These are phyloP conservation scores for Harmothoe impar DNA, from an alignment of 2,888 invertebrate genomes.

Conservation along the genomic window DNA sequence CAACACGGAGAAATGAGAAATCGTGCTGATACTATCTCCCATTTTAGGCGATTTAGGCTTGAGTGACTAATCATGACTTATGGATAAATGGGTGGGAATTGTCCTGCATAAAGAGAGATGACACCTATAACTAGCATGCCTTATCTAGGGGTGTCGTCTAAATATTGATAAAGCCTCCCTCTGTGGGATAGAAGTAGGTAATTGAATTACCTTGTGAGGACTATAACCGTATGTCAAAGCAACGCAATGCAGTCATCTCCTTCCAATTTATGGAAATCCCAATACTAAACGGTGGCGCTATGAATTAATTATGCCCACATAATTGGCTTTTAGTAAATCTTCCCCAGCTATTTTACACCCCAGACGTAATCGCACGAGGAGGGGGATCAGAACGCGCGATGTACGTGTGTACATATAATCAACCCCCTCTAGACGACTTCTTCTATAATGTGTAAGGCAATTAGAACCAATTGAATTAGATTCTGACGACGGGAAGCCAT, in stretches of 20 bases:
- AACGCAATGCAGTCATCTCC: neutral
- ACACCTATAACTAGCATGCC: neutral
- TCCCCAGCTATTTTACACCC: neutral
- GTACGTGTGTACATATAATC: neutral
- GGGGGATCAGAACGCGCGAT: neutral
- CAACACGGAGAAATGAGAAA: neutral
- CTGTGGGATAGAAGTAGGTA: neutral
- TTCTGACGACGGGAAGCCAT: conserved; percentile 21
- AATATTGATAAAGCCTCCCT: neutral
- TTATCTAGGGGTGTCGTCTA: neutral
- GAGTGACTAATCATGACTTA: neutral
- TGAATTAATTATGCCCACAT: neutral
- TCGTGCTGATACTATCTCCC: neutral
- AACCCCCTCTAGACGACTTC: neutral
- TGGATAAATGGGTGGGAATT: neutral
- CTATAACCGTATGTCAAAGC: conserved; percentile 1
- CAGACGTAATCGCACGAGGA: neutral
- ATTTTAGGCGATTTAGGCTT: neutral
- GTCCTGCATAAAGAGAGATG: neutral
- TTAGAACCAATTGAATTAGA: conserved; percentile 17
- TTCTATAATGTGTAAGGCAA: neutral
- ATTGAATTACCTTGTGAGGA: conserved; percentile 4
- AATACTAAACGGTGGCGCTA: conserved; percentile 14
- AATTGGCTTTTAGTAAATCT: neutral
- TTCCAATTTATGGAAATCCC: conserved; percentile 18